Evolutionary conservation across 1,140 invertebrate genomes (phyloP).

Genomic region (Zaprionus gabonicus): DNA sequence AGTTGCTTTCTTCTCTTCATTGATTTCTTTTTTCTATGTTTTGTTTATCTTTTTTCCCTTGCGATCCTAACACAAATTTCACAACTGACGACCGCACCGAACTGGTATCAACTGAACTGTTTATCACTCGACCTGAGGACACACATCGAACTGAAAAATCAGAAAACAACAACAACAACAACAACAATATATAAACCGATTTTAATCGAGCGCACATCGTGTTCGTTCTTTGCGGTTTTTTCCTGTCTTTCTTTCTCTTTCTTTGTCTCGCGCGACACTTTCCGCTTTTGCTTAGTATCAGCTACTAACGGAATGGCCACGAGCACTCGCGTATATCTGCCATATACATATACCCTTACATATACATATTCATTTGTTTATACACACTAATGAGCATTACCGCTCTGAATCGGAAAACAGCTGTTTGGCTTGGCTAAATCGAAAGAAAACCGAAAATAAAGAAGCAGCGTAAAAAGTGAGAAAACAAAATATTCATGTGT

Average conservation of each 20-base stretch:
- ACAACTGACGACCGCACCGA: constrained; percentile 4
- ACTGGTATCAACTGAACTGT: constrained; percentile 26
- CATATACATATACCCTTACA: background rate
- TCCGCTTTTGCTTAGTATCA: constrained; percentile 26
- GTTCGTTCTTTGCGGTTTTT: constrained; percentile 19
- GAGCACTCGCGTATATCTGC: constrained; percentile 12
- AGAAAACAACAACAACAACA: constrained; percentile 10
- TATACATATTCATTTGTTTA: constrained; percentile 7
- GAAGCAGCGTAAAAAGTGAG: background rate
- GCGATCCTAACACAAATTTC: background rate
- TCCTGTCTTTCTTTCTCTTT: background rate
- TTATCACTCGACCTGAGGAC: constrained; percentile 19
- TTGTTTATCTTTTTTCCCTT: background rate
- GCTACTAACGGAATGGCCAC: constrained; percentile 32
- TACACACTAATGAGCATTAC: constrained; percentile 38
- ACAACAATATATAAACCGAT: background rate
- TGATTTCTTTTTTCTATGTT: background rate
- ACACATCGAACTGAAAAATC: constrained; percentile 17
- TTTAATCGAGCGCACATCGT: constrained; percentile 8
- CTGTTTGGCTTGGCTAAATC: constrained; percentile 49
- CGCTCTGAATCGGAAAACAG: constrained; percentile 55
- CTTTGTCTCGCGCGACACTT: constrained; percentile 27
- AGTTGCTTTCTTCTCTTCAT: background rate
- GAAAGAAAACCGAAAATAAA: constrained; percentile 53
- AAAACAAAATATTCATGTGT: constrained; percentile 9